Percentiles rank a stretch among this genome's conserved stretches.
Evolutionary conservation across 2,888 invertebrate genomes (phyloP).

Genomic region (Pollenia labialis): DNA sequence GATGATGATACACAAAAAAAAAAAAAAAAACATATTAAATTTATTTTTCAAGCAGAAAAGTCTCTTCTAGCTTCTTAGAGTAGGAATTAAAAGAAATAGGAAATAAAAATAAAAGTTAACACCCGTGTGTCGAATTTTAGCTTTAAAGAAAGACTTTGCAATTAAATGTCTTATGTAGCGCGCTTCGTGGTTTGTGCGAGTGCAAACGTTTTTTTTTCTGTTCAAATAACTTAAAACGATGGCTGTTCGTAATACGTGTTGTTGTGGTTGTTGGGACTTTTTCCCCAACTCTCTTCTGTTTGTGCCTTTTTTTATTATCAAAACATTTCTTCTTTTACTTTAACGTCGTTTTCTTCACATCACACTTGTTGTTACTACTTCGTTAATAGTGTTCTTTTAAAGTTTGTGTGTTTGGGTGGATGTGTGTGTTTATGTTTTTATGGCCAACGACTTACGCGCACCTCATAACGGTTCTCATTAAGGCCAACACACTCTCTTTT

Average conservation of each 20-base stretch:
- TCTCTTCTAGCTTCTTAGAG: no score
- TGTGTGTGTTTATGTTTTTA: constrained; percentile 55
- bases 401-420: constrained; percentile 8
- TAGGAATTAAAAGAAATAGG: no score
- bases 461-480: constrained; percentile 83
- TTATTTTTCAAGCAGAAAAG: not conserved
- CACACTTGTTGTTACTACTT: constrained; percentile 46
- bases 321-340: constrained; percentile 42
- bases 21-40: not conserved
- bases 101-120: no score
- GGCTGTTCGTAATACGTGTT: not conserved
- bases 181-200: not conserved
- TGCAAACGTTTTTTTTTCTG: not conserved
- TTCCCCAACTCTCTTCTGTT: constrained; percentile 31
- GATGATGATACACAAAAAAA: constrained; percentile 1
- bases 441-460: constrained; percentile 77
- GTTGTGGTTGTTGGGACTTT: not conserved
- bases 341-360: constrained; percentile 22
- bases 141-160: no score
- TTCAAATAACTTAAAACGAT: constrained; percentile 15
- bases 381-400: constrained; percentile 35
- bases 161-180: not conserved
- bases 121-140: no score
- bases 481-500: constrained; percentile 79
- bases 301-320: constrained; percentile 25